Percentiles rank a stretch among this genome's conserved stretches.
These are phyloP conservation scores for Meloidogyne chitwoodi DNA, from an alignment of 1,140 invertebrate genomes.

Conservation along the genomic window DNA sequence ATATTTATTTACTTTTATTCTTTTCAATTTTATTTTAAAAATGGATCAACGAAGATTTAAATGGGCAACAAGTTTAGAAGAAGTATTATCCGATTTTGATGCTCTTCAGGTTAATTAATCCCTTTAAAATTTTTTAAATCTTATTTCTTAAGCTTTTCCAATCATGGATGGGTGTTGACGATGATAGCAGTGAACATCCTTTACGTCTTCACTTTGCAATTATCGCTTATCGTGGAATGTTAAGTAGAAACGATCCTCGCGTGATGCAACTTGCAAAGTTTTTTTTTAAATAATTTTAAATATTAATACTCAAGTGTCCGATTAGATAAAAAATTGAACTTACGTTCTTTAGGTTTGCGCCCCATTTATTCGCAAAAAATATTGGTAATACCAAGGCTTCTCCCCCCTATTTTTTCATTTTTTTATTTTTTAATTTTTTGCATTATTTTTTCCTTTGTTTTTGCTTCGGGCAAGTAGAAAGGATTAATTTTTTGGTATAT, in stretches of 20 bases:
- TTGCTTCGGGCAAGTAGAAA: no score
- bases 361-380: no score
- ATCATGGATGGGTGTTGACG: slow-evolving; percentile 30
- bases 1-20: background rate
- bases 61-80: slow-evolving; percentile 24
- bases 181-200: slow-evolving; percentile 28
- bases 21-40: background rate
- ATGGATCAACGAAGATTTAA: slow-evolving; percentile 3
- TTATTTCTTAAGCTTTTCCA: slow-evolving; percentile 16
- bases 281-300: background rate
- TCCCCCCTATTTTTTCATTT: no score
- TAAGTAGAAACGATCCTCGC: slow-evolving; percentile 13
- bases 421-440: no score
- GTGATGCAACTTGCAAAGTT: slow-evolving; percentile 17
- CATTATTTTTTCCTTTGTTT: no score
- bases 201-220: slow-evolving; percentile 28
- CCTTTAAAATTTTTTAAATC: background rate
- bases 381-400: no score
- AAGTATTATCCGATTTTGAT: slow-evolving; percentile 25
- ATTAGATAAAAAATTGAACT: no score
- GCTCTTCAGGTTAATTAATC: slow-evolving; percentile 20
- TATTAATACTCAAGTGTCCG: background rate
- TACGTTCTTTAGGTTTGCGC: no score
- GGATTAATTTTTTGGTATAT: no score
- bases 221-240: slow-evolving; percentile 22